Evolutionary conservation across 2,113 vertebrate species (phyloP).

Genomic region (Protobothrops mucrosquamatus): DNA sequence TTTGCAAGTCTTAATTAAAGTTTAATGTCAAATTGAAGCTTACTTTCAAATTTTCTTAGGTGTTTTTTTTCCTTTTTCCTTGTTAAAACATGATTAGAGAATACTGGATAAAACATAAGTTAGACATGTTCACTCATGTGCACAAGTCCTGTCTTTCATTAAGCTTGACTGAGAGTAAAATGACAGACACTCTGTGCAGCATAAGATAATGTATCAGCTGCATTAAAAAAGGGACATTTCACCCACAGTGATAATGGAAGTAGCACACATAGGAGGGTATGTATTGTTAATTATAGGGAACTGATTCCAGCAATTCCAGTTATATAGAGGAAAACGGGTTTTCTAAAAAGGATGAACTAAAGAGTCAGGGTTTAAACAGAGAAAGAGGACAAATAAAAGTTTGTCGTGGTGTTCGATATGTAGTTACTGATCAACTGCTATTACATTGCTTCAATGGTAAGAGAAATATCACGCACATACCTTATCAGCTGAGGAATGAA

Average conservation of each 20-base stretch:
- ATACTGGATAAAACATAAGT: neutral
- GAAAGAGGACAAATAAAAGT: neutral
- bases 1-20: conserved; percentile 79
- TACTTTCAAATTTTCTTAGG: conserved; percentile 60
- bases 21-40: conserved; percentile 78
- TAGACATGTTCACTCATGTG: neutral
- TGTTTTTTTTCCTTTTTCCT: neutral
- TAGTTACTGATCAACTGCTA: neutral
- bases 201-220: neutral
- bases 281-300: neutral
- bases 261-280: neutral
- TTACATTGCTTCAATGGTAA: neutral
- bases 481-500: neutral
- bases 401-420: neutral
- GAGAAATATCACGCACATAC: neutral
- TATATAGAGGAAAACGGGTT: neutral
- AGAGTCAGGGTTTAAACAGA: neutral
- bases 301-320: neutral
- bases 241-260: neutral
- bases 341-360: neutral
- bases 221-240: neutral
- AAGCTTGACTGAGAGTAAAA: neutral
- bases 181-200: neutral
- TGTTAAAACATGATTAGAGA: conserved; percentile 49
- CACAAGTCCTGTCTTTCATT: neutral